Conservation (phyloP, 2,888 invertebrate genomes). For the Mamestra brassicae region DNA sequence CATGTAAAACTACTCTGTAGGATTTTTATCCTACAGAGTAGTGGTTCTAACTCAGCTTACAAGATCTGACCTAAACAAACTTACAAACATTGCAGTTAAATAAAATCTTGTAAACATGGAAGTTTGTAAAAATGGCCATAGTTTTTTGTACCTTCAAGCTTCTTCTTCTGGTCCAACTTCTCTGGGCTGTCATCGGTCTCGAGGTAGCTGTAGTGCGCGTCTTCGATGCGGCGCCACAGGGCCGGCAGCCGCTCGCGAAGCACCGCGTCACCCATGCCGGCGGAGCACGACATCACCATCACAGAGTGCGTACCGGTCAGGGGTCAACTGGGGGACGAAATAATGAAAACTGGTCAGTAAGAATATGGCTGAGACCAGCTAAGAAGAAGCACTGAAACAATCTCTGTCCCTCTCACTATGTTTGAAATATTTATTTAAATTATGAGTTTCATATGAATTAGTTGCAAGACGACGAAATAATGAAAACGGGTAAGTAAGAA, state of each 20-base stretch:
- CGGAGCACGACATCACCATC: constrained; percentile 85
- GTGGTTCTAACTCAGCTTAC: too few relatives aligned
- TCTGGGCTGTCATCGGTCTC: constrained; percentile 95
- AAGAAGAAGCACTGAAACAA: too few relatives aligned
- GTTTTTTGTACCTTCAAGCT: constrained; percentile 93
- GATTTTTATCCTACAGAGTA: too few relatives aligned
- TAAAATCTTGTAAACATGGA: too few relatives aligned
- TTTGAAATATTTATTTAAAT: too few relatives aligned
- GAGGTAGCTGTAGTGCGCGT: constrained; percentile 94
- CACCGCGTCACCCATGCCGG: constrained; percentile 88
- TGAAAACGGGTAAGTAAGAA: neutral
- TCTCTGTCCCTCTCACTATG: too few relatives aligned
- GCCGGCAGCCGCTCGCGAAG: constrained; percentile 91
- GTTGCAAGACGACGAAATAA: neutral
- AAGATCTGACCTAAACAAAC: too few relatives aligned
- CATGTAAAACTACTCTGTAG: too few relatives aligned
- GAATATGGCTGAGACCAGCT: neutral
- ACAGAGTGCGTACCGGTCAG: constrained; percentile 63
- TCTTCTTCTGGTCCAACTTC: constrained; percentile 94
- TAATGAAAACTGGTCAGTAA: neutral
- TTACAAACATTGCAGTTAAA: too few relatives aligned
- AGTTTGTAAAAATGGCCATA: neutral
- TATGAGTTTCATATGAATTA: too few relatives aligned
- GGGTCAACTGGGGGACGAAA: constrained; percentile 51
- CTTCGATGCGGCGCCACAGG: constrained; percentile 94